phyloP scores from a whole-genome alignment of 2,113 vertebrate species.

The Pomatorhinus ruficollis region DNA sequence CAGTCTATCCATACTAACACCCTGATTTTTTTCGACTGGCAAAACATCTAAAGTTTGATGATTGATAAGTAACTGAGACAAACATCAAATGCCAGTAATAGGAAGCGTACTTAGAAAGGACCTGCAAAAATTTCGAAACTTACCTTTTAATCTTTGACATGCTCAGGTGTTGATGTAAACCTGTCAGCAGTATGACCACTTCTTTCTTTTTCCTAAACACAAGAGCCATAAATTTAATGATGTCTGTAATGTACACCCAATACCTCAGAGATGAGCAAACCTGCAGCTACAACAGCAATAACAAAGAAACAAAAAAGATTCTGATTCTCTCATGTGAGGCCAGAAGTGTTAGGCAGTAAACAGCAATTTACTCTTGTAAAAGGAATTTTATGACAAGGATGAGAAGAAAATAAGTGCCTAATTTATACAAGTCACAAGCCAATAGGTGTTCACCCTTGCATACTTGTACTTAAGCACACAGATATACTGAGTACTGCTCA shows the following conservation, averaged over 20 bases:
- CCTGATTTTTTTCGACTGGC: background rate
- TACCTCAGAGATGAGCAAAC: slow-evolving; percentile 45
- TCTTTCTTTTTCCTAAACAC: slow-evolving; percentile 19
- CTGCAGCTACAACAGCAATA: background rate
- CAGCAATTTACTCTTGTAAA: background rate
- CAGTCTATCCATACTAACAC: background rate
- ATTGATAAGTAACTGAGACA: background rate
- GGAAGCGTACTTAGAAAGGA: slow-evolving; percentile 30
- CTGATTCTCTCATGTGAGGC: background rate
- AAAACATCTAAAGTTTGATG: background rate
- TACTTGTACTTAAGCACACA: background rate
- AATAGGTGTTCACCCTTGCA: background rate
- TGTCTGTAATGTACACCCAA: slow-evolving; percentile 24
- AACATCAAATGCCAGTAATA: slow-evolving; percentile 25
- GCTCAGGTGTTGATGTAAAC: slow-evolving; percentile 37
- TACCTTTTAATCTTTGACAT: slow-evolving; percentile 38
- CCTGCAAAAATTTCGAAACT: slow-evolving; percentile 35
- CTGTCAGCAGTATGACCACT: slow-evolving; percentile 1
- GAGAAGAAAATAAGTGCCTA: background rate
- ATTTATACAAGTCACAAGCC: slow-evolving; percentile 2
- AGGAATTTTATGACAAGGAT: background rate
- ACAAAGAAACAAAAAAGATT: background rate
- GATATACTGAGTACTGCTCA: background rate
- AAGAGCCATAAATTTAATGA: slow-evolving; percentile 64
- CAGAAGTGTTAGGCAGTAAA: background rate